These are phyloP conservation scores for Silurus glanis DNA, from an alignment of 2,113 vertebrate species.

Conservation along the genomic window DNA sequence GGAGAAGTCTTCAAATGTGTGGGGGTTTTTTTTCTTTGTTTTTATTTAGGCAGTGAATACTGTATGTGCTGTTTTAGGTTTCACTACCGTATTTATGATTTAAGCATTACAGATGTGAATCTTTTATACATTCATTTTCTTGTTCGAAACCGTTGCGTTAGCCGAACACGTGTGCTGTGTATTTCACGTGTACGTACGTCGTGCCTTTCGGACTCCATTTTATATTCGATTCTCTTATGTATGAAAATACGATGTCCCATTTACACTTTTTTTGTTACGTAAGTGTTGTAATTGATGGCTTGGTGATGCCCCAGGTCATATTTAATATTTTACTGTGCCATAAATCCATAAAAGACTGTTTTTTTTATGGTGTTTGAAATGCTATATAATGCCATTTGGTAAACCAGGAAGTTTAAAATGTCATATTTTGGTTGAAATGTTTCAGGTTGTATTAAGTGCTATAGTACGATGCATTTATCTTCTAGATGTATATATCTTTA, in stretches of 20 bases:
- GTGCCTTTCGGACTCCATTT: conserved; percentile 21
- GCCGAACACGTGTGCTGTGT: background rate
- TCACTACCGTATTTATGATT: background rate
- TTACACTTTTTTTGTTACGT: conserved; percentile 6
- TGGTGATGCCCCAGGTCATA: background rate
- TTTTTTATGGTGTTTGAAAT: conserved; percentile 15
- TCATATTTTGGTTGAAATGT: background rate
- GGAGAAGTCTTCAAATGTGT: background rate
- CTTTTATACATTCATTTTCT: background rate
- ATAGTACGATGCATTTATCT: background rate
- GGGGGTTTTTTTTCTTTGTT: background rate
- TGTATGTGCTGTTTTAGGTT: background rate
- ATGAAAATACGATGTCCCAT: background rate
- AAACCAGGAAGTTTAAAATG: background rate
- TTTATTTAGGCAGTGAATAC: background rate
- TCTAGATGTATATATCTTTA: conserved; percentile 1
- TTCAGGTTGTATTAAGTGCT: conserved; percentile 10
- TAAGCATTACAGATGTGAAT: conserved; percentile 19
- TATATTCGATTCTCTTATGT: conserved; percentile 2
- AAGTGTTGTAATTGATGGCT: background rate
- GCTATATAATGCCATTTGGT: background rate
- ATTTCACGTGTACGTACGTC: background rate
- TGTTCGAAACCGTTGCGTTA: background rate
- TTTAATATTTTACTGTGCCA: conserved; percentile 35
- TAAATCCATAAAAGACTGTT: background rate